Conservation (phyloP, 2,113 vertebrate genomes). For the Cynoglossus semilaevis region DNA sequence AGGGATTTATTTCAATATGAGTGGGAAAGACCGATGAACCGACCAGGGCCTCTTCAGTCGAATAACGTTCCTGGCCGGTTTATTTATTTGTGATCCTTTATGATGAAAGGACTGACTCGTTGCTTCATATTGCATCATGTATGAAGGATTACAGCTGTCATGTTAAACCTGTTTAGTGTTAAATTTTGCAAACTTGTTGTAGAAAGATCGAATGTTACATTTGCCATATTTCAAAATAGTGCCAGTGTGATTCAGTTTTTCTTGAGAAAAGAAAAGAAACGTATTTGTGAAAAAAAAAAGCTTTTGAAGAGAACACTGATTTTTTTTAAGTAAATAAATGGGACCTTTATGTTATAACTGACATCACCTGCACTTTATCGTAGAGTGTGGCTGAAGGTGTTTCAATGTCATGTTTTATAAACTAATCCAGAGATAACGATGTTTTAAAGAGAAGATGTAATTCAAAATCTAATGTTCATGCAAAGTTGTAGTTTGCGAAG, state of each 20-base stretch:
- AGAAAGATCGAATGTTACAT: constrained; percentile 58
- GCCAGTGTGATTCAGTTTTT: constrained; percentile 65
- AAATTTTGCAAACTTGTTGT: constrained; percentile 45
- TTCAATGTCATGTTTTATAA: constrained; percentile 76
- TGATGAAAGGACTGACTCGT: constrained; percentile 28
- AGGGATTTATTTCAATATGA: constrained; percentile 28
- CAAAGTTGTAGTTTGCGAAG: constrained; percentile 73
- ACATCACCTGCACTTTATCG: constrained; percentile 52
- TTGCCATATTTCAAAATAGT: constrained; percentile 52
- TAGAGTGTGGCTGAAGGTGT: constrained; percentile 51
- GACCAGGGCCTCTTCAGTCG: constrained; percentile 36
- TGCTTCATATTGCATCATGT: constrained; percentile 30
- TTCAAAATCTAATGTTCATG: constrained; percentile 61
- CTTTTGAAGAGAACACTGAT: constrained; percentile 43
- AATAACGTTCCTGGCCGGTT: constrained; percentile 27
- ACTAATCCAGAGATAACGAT: constrained; percentile 70
- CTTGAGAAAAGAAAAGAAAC: constrained; percentile 55
- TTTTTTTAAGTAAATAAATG: constrained; percentile 32
- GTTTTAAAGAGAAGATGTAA: constrained; percentile 61
- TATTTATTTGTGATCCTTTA: constrained; percentile 40
- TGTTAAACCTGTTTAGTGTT: constrained; percentile 59
- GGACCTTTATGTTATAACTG: constrained; percentile 59
- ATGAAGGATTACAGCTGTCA: constrained; percentile 47
- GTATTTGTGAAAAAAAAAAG: constrained; percentile 54
- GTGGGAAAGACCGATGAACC: constrained; percentile 25